Evolutionary conservation across 2,797 vertebrate species (phyloP), one percentile per base, ranked within the genome.

Genomic region (Carapus acus): DNA sequence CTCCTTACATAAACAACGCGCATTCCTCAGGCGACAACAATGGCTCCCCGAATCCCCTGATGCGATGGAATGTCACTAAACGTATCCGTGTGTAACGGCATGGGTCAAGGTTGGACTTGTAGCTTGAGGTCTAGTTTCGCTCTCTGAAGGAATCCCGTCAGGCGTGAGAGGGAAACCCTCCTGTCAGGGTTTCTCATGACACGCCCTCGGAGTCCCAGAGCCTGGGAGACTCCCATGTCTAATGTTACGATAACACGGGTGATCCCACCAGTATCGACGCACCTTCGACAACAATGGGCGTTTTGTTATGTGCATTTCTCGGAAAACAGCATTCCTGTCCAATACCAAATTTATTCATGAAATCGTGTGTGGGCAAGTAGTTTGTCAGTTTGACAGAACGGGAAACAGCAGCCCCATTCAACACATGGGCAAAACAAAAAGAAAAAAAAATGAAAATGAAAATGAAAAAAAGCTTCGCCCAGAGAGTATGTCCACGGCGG

Each of bases 171-270:
- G 79, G 75, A 81, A 73, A 69, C 75, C 81, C 82, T 78, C 49
- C 62, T 55, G 52, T 65, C 65, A 76, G 65, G 58, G 70, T 83
- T n/a, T 86, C 78, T 84, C 82, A 83, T 54, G 74, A 78, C 85
- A 85, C 88, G 74, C 87, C 85, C 76, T 79, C 23, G 40, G 78
- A 72, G 79, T 18, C 83, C 71, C 77, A 27, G 33, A 27, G 36
- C 19, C 11, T 8, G 12, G 21, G 49, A 49, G 46, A 33, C 38
- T 16, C 18, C 2, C 52, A 51, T 17, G 16, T 51, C 14, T 49
- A 45, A 54, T 37, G 55, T 16, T 60, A 67, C 67, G 4, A 15
- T 43, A 36, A 36, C 34, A 15, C 13, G 34, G 13, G 2, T 15
- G 14, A 8, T 33, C 31, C 31, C 5, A 33, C 3, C 4, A 11